Evolutionary conservation across 2,888 invertebrate genomes (phyloP).

Genomic region (Anagyrus pseudococci): DNA sequence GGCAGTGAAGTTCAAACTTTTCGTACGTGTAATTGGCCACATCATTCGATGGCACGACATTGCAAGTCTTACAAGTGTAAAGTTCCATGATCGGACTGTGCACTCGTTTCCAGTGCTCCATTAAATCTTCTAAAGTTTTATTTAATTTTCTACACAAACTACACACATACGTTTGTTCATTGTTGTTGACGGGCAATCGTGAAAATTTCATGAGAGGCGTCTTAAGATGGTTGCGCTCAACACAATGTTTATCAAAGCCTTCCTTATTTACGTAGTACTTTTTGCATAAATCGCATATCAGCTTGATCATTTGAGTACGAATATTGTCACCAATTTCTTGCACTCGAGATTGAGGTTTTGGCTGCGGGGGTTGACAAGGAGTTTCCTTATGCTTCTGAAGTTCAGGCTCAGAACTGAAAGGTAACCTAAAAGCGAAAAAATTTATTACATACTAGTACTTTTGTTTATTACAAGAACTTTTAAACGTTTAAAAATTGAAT

Average conservation of each 20-base stretch:
- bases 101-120: conserved; percentile 35
- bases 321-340: neutral
- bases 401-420: conserved; percentile 43
- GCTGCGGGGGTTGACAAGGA: conserved; percentile 13
- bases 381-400: conserved; percentile 38
- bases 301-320: conserved; percentile 28
- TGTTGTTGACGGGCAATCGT: conserved; percentile 13
- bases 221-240: conserved; percentile 33
- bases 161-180: conserved; percentile 42
- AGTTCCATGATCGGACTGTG: conserved; percentile 38
- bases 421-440: conserved; percentile 31
- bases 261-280: conserved; percentile 28
- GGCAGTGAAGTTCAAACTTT: conserved; percentile 45
- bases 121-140: conserved; percentile 33
- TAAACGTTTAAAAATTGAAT: neutral
- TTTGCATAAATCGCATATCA: conserved; percentile 43
- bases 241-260: conserved; percentile 40
- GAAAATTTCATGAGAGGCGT: conserved; percentile 32
- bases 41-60: conserved; percentile 21
- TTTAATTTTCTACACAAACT: conserved; percentile 41
- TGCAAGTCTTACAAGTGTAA: conserved; percentile 37
- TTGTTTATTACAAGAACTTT: too few relatives aligned
- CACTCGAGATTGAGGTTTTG: conserved; percentile 12
- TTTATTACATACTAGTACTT: neutral
- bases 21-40: conserved; percentile 32